phyloP scores from a whole-genome alignment of 2,797 vertebrate species.

The Florisuga fusca region DNA sequence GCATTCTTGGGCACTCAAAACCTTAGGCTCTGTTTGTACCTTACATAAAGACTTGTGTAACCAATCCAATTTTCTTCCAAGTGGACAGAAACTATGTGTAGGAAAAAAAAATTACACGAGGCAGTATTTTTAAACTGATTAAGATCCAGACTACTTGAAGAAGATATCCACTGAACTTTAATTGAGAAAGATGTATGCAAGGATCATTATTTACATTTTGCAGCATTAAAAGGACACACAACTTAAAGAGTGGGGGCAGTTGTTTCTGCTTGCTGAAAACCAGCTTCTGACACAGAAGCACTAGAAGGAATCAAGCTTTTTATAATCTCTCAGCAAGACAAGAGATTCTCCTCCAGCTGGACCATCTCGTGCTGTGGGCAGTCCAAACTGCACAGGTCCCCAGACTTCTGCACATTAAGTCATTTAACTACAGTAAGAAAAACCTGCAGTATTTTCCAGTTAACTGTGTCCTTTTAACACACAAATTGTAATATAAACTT shows the following conservation, averaged over 20 bases:
- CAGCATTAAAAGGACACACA: slow-evolving; percentile 64
- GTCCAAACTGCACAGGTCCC: background rate
- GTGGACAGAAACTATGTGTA: slow-evolving; percentile 31
- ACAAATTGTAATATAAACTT: slow-evolving; percentile 44
- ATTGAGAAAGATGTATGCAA: background rate
- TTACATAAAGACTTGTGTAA: slow-evolving; percentile 66
- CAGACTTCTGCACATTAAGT: background rate
- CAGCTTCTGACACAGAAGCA: background rate
- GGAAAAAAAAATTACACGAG: slow-evolving; percentile 1
- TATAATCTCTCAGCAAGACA: background rate
- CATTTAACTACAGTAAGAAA: background rate
- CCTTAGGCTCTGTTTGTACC: slow-evolving; percentile 84
- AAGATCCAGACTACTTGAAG: slow-evolving; percentile 47
- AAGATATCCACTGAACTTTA: background rate
- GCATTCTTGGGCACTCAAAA: slow-evolving; percentile 66
- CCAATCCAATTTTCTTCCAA: slow-evolving; percentile 58
- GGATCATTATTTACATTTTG: slow-evolving; percentile 30
- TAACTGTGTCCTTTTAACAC: slow-evolving; percentile 53
- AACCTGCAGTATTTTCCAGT: background rate
- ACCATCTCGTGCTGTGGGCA: background rate
- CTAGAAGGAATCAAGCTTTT: background rate
- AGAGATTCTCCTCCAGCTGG: background rate
- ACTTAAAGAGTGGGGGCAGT: background rate
- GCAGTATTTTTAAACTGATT: slow-evolving; percentile 16
- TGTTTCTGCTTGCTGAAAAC: background rate